A percentile compares a stretch with the other conserved stretches of the same genome.
Conservation (phyloP, 2,797 vertebrate genomes). For the Agapornis canus region DNA sequence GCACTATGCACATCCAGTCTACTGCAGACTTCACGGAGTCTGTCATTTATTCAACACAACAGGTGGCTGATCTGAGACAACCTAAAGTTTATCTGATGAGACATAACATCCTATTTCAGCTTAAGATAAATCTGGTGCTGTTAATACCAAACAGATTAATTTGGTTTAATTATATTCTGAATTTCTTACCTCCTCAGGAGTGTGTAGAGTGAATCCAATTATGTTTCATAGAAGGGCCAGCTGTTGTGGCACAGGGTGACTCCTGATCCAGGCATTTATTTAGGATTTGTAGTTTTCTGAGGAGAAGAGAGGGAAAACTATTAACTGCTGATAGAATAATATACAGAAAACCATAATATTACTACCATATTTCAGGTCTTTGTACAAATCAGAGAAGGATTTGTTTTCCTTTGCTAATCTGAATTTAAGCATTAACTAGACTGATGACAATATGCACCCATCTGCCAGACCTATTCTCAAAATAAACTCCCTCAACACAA, state of each 20-base stretch:
- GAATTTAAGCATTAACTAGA: neutral
- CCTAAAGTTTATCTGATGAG: conserved; percentile 16
- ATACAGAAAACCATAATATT: neutral
- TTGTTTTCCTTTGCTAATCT: neutral
- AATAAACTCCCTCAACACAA: neutral
- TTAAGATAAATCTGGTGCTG: neutral
- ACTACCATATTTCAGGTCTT: neutral
- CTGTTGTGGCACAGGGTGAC: neutral
- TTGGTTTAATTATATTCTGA: conserved; percentile 38
- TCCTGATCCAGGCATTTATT: neutral
- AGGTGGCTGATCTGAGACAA: conserved; percentile 9
- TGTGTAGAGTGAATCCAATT: conserved; percentile 18
- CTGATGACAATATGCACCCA: neutral
- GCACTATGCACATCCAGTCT: neutral
- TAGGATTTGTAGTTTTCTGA: neutral
- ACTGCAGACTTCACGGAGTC: neutral
- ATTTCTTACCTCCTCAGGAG: neutral
- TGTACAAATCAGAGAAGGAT: neutral
- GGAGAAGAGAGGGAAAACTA: neutral
- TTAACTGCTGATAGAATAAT: neutral
- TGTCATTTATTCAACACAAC: neutral
- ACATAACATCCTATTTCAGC: neutral
- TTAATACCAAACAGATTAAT: conserved; percentile 42
- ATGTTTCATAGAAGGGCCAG: neutral
- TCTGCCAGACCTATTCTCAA: neutral